phyloP scores from a whole-genome alignment of 2,113 vertebrate genomes.

The Alligator sinensis region DNA sequence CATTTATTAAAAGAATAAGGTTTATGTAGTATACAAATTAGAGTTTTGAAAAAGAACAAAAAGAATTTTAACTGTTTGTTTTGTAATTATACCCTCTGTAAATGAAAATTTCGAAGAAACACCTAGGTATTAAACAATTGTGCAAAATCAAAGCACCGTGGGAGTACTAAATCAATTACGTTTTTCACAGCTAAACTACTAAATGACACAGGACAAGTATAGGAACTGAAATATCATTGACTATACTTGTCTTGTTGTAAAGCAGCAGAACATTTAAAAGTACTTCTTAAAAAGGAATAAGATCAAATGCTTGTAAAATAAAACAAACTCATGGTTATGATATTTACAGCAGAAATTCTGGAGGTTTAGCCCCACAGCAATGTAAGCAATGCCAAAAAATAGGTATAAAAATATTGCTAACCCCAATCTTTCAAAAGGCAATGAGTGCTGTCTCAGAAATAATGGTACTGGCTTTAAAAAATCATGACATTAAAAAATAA shows the following conservation, averaged over 20 bases:
- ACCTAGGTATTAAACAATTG: background rate
- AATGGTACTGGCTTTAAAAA: background rate
- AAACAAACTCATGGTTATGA: background rate
- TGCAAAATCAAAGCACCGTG: background rate
- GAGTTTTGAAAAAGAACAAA: background rate
- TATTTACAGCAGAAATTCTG: background rate
- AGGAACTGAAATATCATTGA: slow-evolving; percentile 1
- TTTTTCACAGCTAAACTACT: slow-evolving; percentile 22
- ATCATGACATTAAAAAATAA: background rate
- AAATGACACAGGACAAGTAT: background rate
- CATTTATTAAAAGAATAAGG: background rate
- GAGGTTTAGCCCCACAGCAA: background rate
- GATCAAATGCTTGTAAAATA: background rate
- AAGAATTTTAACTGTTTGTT: background rate
- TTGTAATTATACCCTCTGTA: background rate
- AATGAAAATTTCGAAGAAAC: background rate
- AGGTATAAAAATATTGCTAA: background rate
- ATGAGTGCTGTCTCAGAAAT: background rate
- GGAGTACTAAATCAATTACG: background rate
- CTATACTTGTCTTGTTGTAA: background rate
- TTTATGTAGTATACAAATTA: background rate
- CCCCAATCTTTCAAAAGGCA: background rate
- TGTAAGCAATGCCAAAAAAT: background rate
- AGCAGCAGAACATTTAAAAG: background rate
- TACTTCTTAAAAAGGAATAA: background rate